Conservation (phyloP, 2,797 vertebrate genomes). For the Lacerta bilineata region DNA sequence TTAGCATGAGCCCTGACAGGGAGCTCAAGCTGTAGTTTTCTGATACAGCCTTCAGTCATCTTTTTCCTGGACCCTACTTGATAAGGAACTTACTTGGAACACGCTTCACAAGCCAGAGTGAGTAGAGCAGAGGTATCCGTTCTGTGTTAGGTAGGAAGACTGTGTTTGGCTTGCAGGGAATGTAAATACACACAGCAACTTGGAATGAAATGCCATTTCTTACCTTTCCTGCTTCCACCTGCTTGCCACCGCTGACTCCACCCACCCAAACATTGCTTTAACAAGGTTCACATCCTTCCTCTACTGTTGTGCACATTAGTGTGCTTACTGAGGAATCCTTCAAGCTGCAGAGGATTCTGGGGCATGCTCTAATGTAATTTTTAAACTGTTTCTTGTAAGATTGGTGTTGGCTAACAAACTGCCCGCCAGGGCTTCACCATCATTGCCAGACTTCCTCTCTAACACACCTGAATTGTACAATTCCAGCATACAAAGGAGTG, state of each 20-base stretch:
- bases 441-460: not conserved
- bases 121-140: accelerated
- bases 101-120: not conserved
- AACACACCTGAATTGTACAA: not conserved
- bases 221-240: not conserved
- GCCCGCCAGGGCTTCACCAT: no score
- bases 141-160: not conserved
- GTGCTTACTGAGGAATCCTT: not conserved
- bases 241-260: accelerated
- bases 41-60: not conserved
- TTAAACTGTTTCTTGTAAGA: not conserved
- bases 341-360: not conserved
- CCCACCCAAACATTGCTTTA: constrained; percentile 31
- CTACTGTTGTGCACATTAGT: no score
- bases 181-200: not conserved
- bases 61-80: not conserved
- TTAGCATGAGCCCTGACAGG: constrained; percentile 91
- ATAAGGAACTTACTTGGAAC: accelerated
- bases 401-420: not conserved
- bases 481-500: not conserved
- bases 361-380: not conserved
- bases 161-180: constrained; percentile 16
- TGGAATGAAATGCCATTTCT: constrained; percentile 30
- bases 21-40: constrained; percentile 76
- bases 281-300: not conserved